These are phyloP conservation scores for Nycticebus coucang DNA, from an alignment of 2,113 vertebrate species.

Conservation along the genomic window DNA sequence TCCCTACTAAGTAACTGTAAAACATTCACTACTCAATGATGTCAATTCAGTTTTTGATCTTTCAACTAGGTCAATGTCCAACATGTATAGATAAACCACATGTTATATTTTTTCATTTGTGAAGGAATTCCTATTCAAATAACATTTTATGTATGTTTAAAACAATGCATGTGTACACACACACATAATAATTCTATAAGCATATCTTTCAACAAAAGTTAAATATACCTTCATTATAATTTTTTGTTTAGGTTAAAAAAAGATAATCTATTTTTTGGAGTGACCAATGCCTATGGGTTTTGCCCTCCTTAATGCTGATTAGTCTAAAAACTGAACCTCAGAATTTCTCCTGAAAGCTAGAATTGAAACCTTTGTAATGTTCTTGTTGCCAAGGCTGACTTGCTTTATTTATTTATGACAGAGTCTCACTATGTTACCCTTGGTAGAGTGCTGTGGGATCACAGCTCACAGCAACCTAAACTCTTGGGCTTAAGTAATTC, in stretches of 20 bases:
- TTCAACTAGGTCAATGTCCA: background rate
- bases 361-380: background rate
- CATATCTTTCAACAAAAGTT: background rate
- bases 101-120: background rate
- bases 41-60: background rate
- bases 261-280: background rate
- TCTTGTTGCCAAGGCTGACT: background rate
- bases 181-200: background rate
- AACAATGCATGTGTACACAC: background rate
- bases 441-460: no score
- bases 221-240: background rate
- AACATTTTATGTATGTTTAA: background rate
- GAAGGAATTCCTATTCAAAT: background rate
- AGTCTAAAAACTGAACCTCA: background rate
- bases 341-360: background rate
- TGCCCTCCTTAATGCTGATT: background rate
- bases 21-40: background rate
- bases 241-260: background rate
- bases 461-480: no score
- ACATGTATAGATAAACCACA: background rate
- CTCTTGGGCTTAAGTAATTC: no score
- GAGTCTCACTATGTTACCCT: no score
- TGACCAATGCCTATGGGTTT: background rate
- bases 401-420: no score
- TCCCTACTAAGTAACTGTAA: background rate